Evolutionary conservation across 2,888 invertebrate genomes (phyloP), one percentile per base, ranked within the genome.

Genomic region (Boloria euphrosyne): DNA sequence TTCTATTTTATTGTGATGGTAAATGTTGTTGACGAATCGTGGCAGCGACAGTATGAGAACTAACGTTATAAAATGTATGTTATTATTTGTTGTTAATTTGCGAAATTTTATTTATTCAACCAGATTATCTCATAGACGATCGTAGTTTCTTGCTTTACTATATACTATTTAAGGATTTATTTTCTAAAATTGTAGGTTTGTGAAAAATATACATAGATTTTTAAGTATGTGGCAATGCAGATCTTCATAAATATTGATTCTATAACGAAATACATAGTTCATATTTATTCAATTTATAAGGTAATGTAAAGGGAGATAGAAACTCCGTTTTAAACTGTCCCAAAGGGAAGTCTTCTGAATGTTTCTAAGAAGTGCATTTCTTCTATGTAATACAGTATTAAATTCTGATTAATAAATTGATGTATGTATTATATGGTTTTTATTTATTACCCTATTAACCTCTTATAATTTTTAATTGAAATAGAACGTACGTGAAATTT

Each of bases 321-420:
- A 78, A 79, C 85, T 87, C 87, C 86, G 76, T 80, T 80, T 77
- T 82, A 82, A 90, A 87, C 86, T 90, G 90, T 92, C 92, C 92
- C 92, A 86, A 89, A 90, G 91, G 93, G 92, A 93, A 93, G 95
- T 96, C 96, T 96, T 96, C 96, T 96, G 95, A 95, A 95, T 95
- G 95, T 96, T 96, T 96, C 95, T 94, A 94, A 94, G 94, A 95
- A 95, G 96, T 96, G 96, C 96, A 96, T 96, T 96, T 96, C 96
- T 95, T 95, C 95, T 95, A 95, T 95, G 95, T 96, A 95, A 95
- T 96, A 96, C 96, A 96, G 96, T 96, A 96, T 96, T 96, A 96
- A 95, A 94, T 95, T 95, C 94, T 84, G 90, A 91, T 89, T 92
- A 92, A 89, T 92, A 92, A 93, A 92, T 91, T 89, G 85, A 92